Base-by-base conservation (phyloP, 2,113 vertebrate species). In the Opisthocomus hoazin region DNA sequence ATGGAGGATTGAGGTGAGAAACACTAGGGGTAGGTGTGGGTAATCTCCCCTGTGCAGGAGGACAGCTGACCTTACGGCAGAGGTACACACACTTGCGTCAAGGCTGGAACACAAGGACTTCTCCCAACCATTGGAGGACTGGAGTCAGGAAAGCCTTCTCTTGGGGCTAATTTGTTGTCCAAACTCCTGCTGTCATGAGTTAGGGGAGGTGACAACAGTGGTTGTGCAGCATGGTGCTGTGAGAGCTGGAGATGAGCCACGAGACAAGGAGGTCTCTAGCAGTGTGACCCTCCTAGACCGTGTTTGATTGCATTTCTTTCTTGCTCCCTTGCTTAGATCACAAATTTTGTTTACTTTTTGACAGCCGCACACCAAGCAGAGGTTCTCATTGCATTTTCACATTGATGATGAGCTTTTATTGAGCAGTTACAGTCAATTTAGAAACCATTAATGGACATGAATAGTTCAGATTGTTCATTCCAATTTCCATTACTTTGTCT, bases 371-470 rank as follows among this genome's bases (percentile, higher is more conserved):
- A 51, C 30, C 57, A 61, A 70, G 75, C 81, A 91, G 65, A 89
- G 70, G 68, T 46, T 96, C 84, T 82, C 71, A n/a, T 54, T 11
- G 8, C 57, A 50, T 90, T 91, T 95, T 88, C 84, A 86, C 57
- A 57, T 46, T 1, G 6, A 66, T 4, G 34, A 93, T 60, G 74
- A 87, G 86, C 75, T 95, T 95, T 81, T 70, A 63, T 46, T 56
- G 88, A 84, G 84, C 84, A 86, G 71, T 90, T 95, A 66, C 57
- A 94, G 86, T 73, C 84, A 64, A 88, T 95, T 96, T 87, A 95
- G 71, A 90, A 74, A 29, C 83, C 92, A 94, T 90, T 96, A 95
- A 88, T 84, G 57, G 82, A 34, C 43, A 60, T 51, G 23, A 95
- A 93, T 81, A 93, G 73, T 88, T 71, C 81, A 93, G 57, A 91